Evolutionary conservation across 2,888 invertebrate species (phyloP).

Genomic region (Xylota segnis): DNA sequence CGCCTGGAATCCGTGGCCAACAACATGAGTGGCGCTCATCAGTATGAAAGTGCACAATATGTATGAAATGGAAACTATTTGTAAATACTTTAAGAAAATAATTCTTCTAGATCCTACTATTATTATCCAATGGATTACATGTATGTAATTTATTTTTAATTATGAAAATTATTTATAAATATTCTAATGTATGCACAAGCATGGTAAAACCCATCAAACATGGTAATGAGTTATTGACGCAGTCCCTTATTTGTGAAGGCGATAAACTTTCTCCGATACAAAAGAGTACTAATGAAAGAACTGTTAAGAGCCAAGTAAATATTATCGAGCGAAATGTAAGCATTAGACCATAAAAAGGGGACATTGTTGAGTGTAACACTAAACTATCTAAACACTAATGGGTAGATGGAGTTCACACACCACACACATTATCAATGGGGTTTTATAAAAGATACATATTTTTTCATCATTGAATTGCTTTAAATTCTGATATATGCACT

Average conservation of each 20-base stretch:
- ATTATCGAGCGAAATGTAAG: conserved; percentile 2
- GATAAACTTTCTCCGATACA: background rate
- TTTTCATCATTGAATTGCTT: background rate
- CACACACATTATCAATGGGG: background rate
- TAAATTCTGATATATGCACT: background rate
- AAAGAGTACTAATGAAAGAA: background rate
- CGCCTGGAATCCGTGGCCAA: too few relatives aligned
- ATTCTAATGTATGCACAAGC: background rate
- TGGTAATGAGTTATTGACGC: background rate
- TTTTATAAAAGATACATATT: background rate
- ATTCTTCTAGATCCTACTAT: too few relatives aligned
- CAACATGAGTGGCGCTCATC: too few relatives aligned
- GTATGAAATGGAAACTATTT: too few relatives aligned
- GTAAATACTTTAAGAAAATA: too few relatives aligned
- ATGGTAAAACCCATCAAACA: background rate
- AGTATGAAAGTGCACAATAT: too few relatives aligned
- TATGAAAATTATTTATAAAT: too few relatives aligned
- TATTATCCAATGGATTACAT: too few relatives aligned
- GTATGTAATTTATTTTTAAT: too few relatives aligned
- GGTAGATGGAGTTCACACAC: background rate
- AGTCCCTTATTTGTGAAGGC: background rate
- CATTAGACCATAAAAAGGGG: background rate
- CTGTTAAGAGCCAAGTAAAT: conserved; percentile 13
- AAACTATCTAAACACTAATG: background rate
- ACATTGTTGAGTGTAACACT: background rate